phyloP scores from a whole-genome alignment of 2,888 invertebrate genomes.

The Spilosoma lubricipeda region DNA sequence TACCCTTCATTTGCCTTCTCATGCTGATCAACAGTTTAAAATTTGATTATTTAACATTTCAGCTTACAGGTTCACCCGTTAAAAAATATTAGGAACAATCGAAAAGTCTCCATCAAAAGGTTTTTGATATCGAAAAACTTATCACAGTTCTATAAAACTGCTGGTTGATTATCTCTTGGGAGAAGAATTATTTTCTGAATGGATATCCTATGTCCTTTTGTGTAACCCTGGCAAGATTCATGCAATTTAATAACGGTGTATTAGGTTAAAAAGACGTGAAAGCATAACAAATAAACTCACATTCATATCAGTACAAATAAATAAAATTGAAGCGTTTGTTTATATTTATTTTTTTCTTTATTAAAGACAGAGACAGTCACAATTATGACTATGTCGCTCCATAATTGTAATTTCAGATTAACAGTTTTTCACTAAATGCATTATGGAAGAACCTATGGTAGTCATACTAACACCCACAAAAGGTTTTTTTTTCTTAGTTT shows the following conservation, averaged over 20 bases:
- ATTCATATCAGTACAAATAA: not conserved
- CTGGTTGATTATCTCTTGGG: not conserved
- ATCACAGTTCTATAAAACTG: not conserved
- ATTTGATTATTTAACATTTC: not conserved
- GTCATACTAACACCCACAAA: too few relatives aligned
- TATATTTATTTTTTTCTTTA: too few relatives aligned
- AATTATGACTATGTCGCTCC: too few relatives aligned
- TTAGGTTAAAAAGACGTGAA: not conserved
- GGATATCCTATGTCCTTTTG: not conserved
- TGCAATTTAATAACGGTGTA: not conserved
- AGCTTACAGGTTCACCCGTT: not conserved
- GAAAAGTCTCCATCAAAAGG: too few relatives aligned
- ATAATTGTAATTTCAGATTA: too few relatives aligned
- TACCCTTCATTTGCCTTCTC: not conserved
- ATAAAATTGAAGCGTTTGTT: too few relatives aligned
- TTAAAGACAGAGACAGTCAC: too few relatives aligned
- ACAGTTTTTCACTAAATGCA: too few relatives aligned
- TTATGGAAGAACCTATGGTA: too few relatives aligned
- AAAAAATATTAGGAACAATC: too few relatives aligned
- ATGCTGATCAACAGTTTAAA: not conserved
- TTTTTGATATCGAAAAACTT: not conserved
- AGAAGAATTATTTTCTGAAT: rapidly evolving
- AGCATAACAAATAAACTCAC: not conserved
- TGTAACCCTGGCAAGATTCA: not conserved
- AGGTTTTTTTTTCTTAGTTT: too few relatives aligned